Conservation (phyloP, 1,140 invertebrate genomes). For the Eufriesea mexicana region DNA sequence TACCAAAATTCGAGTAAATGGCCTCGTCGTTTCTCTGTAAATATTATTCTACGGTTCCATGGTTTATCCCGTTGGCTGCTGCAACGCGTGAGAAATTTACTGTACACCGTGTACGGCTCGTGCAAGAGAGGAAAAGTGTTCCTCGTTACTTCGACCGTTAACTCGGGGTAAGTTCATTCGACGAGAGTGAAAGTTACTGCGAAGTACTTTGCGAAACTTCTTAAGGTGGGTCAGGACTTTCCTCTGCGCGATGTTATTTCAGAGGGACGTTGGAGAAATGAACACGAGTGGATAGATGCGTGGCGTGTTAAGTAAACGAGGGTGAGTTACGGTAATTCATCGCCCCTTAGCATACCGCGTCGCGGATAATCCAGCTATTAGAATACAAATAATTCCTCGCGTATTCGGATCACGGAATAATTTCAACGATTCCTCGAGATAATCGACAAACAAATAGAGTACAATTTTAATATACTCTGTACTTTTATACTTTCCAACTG, state of each 20-base stretch:
- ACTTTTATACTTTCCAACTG: too few relatives aligned
- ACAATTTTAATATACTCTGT: too few relatives aligned
- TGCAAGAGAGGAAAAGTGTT: constrained; percentile 65
- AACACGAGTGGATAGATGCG: constrained; percentile 45
- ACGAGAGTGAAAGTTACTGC: constrained; percentile 69
- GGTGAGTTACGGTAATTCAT: constrained; percentile 54
- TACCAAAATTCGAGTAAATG: background rate
- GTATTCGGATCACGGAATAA: background rate
- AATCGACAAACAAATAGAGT: background rate
- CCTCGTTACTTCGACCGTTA: constrained; percentile 70
- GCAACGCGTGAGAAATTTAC: constrained; percentile 19
- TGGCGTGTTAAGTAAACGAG: constrained; percentile 34
- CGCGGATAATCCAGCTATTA: background rate
- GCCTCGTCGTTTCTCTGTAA: background rate
- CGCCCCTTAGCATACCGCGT: background rate
- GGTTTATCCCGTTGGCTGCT: background rate
- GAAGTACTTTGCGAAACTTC: constrained; percentile 71
- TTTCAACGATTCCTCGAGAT: background rate
- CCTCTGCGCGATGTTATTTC: constrained; percentile 67
- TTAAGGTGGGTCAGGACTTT: constrained; percentile 70
- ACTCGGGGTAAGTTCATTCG: constrained; percentile 68
- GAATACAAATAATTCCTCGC: background rate
- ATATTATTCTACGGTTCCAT: background rate
- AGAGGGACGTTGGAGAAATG: constrained; percentile 64
- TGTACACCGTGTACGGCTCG: background rate